These are phyloP conservation scores for Murina feae DNA, from an alignment of 2,113 vertebrate genomes.

Conservation along the genomic window DNA sequence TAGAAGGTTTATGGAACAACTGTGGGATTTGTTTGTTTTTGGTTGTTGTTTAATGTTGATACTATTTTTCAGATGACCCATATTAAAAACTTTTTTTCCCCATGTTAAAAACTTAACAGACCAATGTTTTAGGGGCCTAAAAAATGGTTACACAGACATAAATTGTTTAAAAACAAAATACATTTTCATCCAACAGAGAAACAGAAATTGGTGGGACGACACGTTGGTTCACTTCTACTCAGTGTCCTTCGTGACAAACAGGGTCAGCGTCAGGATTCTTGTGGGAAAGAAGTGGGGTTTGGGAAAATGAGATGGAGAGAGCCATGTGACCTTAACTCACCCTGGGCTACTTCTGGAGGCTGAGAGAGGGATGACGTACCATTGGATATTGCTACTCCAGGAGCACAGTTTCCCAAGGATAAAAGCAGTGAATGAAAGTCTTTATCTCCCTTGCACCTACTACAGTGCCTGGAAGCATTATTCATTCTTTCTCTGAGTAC, in stretches of 20 bases:
- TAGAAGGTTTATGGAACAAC: neutral
- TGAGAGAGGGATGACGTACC: neutral
- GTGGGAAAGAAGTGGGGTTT: neutral
- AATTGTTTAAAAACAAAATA: constrained; percentile 39
- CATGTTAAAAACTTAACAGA: neutral
- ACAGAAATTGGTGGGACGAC: neutral
- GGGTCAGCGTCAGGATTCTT: neutral
- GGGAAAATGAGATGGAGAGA: neutral
- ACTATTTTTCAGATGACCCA: constrained; percentile 39
- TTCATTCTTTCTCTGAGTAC: neutral
- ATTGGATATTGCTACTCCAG: neutral
- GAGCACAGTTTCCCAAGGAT: neutral
- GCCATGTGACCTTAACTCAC: neutral
- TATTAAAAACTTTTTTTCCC: neutral
- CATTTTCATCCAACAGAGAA: neutral
- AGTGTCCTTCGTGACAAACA: neutral
- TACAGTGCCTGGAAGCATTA: neutral
- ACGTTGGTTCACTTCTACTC: neutral
- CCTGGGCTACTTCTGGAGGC: neutral
- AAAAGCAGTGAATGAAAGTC: neutral
- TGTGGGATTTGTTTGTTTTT: constrained; percentile 37
- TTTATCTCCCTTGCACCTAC: neutral
- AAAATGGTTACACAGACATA: neutral
- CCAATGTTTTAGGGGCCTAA: neutral
- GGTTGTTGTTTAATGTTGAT: constrained; percentile 3